These are phyloP conservation scores for Gari tellinella DNA, from an alignment of 2,888 invertebrate species.

Conservation along the genomic window DNA sequence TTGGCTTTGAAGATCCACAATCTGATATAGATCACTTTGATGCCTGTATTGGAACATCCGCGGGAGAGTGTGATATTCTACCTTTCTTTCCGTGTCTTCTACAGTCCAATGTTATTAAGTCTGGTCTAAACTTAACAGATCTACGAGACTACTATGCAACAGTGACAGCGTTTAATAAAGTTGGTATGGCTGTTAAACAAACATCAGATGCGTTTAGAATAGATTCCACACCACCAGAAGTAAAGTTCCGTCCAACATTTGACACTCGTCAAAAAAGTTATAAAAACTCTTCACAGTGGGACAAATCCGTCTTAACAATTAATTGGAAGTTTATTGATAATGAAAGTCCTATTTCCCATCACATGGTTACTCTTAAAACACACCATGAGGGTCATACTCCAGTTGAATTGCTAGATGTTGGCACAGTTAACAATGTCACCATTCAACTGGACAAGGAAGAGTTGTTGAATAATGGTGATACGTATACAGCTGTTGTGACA, in stretches of 20 bases:
- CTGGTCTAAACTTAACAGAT: constrained; percentile 29
- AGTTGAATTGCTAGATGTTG: constrained; percentile 38
- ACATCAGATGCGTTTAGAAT: constrained; percentile 39
- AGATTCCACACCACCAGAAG: constrained; percentile 33
- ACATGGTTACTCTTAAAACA: constrained; percentile 41
- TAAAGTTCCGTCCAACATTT: constrained; percentile 18
- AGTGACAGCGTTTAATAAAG: constrained; percentile 37
- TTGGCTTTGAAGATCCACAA: constrained; percentile 55
- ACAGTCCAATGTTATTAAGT: constrained; percentile 22
- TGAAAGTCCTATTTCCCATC: constrained; percentile 51
- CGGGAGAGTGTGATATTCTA: constrained; percentile 22
- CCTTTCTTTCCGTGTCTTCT: constrained; percentile 19
- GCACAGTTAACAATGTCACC: constrained; percentile 33
- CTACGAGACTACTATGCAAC: constrained; percentile 40
- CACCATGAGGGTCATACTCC: constrained; percentile 57
- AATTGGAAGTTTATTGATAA: constrained; percentile 49
- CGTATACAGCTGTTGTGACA: constrained; percentile 47
- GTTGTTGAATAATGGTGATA: constrained; percentile 57
- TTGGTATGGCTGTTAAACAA: constrained; percentile 21
- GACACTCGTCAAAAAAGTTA: background rate
- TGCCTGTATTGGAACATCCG: constrained; percentile 26
- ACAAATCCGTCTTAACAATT: constrained; percentile 47
- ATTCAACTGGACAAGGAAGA: constrained; percentile 32
- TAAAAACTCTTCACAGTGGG: constrained; percentile 30
- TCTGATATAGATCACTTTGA: constrained; percentile 48